These are phyloP conservation scores for Scaptomyza caliginosa DNA, from an alignment of 2,888 invertebrate genomes.

Conservation along the genomic window DNA sequence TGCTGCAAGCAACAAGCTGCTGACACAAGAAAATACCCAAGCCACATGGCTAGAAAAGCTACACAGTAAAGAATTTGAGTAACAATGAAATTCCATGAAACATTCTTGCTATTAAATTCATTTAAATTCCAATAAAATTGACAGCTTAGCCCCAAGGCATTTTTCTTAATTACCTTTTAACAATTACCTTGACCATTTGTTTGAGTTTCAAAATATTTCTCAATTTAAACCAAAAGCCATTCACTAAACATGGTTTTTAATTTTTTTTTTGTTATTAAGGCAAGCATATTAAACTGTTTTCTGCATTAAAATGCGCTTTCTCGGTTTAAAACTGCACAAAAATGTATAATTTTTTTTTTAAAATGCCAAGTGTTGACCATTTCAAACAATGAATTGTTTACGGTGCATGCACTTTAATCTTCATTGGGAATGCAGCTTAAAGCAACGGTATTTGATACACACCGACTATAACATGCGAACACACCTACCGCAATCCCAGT, in stretches of 20 bases:
- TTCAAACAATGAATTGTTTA: conserved; percentile 6
- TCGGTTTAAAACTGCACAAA: too few species aligned
- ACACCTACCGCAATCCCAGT: conserved; percentile 37
- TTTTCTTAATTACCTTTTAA: background rate
- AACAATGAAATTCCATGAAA: background rate
- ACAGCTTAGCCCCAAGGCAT: background rate
- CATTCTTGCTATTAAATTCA: background rate
- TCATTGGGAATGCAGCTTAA: conserved; percentile 55
- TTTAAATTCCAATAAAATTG: background rate
- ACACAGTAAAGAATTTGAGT: conserved; percentile 6
- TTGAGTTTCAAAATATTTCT: background rate
- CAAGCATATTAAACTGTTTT: too few species aligned
- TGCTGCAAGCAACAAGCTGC: conserved; percentile 40
- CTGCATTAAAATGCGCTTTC: too few species aligned
- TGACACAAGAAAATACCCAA: conserved; percentile 17
- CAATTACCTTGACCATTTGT: background rate
- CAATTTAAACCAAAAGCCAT: too few species aligned
- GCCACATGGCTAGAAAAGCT: conserved; percentile 36
- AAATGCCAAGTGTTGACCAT: too few species aligned
- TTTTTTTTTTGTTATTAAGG: background rate
- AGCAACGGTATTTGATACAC: conserved; percentile 59
- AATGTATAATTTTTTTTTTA: too few species aligned
- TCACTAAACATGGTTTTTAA: too few species aligned
- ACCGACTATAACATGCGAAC: conserved; percentile 29
- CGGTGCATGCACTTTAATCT: conserved; percentile 52